phyloP scores from a whole-genome alignment of 2,797 vertebrate species.

The Onychomys arenicola region DNA sequence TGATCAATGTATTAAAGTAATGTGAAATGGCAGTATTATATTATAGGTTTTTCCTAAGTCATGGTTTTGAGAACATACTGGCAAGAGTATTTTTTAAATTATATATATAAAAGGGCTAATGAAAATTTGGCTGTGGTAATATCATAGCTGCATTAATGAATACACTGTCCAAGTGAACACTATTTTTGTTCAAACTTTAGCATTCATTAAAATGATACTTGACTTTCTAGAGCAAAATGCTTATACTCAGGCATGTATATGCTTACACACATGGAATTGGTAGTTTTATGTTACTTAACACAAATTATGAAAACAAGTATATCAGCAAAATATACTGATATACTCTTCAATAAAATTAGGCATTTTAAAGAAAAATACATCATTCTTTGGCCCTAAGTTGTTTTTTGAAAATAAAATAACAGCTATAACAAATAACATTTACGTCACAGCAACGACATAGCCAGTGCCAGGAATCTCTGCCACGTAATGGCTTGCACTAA shows the following conservation, averaged over 20 bases:
- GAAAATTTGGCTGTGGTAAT: background rate
- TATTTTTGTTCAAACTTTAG: background rate
- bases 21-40: background rate
- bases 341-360: constrained; percentile 33
- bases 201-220: background rate
- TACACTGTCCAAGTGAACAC: background rate
- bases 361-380: constrained; percentile 49
- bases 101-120: background rate
- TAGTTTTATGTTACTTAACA: background rate
- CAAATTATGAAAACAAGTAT: background rate
- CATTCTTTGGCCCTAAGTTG: constrained; percentile 15
- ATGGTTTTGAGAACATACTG: background rate
- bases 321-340: constrained; percentile 55
- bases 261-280: fast-evolving
- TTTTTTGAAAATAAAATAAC: constrained; percentile 54
- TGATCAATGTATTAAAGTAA: background rate
- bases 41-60: background rate
- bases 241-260: too few species aligned
- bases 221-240: background rate
- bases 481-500: constrained; percentile 8
- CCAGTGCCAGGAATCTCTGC: background rate
- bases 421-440: constrained; percentile 66
- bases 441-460: constrained; percentile 31
- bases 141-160: background rate
- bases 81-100: background rate